phyloP scores from a whole-genome alignment of 2,113 vertebrate genomes.

The Ranitomeya imitator region DNA sequence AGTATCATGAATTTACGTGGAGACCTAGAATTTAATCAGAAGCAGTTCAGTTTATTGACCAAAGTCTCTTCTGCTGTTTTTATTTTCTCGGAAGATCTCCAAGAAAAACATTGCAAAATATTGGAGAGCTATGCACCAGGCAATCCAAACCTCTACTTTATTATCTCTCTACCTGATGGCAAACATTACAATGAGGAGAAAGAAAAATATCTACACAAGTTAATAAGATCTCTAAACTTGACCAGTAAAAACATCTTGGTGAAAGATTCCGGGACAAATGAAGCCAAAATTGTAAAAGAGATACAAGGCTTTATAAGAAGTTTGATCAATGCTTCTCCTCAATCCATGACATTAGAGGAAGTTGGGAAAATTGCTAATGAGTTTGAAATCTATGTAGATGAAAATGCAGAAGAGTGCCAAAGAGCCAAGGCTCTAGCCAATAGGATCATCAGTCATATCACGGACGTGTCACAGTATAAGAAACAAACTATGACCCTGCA shows the following conservation, averaged over 20 bases:
- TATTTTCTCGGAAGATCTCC: conserved; percentile 66
- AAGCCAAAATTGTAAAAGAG: conserved; percentile 44
- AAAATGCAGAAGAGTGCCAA: conserved; percentile 62
- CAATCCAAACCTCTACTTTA: conserved; percentile 62
- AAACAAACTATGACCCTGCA: conserved; percentile 62
- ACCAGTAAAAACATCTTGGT: conserved; percentile 62
- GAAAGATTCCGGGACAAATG: conserved; percentile 57
- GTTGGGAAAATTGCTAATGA: conserved; percentile 50
- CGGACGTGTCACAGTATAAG: conserved; percentile 50
- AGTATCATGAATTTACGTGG: conserved; percentile 68
- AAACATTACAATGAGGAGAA: conserved; percentile 61
- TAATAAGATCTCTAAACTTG: conserved; percentile 58
- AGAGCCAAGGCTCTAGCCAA: background rate
- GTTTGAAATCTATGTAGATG: conserved; percentile 60
- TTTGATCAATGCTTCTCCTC: conserved; percentile 42
- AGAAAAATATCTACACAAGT: conserved; percentile 58
- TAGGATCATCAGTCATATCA: conserved; percentile 20
- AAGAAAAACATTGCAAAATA: conserved; percentile 63
- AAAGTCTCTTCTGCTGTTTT: conserved; percentile 65
- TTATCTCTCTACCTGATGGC: conserved; percentile 64
- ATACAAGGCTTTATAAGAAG: conserved; percentile 56
- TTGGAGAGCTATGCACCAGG: conserved; percentile 48
- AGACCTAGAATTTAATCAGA: conserved; percentile 64
- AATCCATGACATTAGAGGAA: conserved; percentile 61
- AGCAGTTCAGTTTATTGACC: conserved; percentile 65